phyloP scores from a whole-genome alignment of 2,888 invertebrate genomes.

The Tetramorium bicarinatum region DNA sequence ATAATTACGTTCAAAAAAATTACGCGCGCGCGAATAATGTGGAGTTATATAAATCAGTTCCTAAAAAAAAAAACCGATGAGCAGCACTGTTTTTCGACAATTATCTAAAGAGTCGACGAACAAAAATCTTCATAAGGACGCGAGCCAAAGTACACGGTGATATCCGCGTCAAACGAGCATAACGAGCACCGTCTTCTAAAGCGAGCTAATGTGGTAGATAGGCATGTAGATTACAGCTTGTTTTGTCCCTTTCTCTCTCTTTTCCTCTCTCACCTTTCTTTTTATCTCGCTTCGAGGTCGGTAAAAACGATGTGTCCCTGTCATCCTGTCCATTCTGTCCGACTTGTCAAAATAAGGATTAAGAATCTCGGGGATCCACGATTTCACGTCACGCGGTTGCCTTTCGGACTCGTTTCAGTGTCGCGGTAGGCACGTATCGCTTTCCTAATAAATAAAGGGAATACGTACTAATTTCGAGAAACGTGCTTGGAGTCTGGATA shows the following conservation, averaged over 20 bases:
- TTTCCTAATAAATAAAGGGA: conserved; percentile 16
- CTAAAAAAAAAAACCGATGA: neutral
- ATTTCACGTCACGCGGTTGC: conserved; percentile 62
- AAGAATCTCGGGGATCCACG: conserved; percentile 76
- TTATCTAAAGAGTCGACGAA: neutral
- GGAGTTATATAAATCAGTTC: neutral
- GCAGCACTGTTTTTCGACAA: neutral
- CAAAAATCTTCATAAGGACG: neutral
- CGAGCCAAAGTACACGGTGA: conserved; percentile 12
- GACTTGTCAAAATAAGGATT: conserved; percentile 84
- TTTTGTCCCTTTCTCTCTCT: conserved; percentile 45
- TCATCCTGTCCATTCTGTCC: conserved; percentile 79
- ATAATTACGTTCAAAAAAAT: neutral
- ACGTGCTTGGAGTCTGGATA: neutral
- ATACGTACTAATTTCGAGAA: conserved; percentile 9
- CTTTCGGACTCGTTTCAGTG: conserved; percentile 26
- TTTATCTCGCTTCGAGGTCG: conserved; percentile 59
- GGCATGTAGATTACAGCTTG: conserved; percentile 62
- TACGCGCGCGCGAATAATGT: neutral
- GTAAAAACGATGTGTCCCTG: conserved; percentile 67
- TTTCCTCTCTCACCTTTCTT: conserved; percentile 1
- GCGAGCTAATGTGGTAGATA: conserved; percentile 67
- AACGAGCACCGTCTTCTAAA: conserved; percentile 53
- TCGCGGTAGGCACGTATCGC: conserved; percentile 5
- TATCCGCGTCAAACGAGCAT: conserved; percentile 45